Conservation (phyloP, 2,113 vertebrate genomes). For the Cavia porcellus region DNA sequence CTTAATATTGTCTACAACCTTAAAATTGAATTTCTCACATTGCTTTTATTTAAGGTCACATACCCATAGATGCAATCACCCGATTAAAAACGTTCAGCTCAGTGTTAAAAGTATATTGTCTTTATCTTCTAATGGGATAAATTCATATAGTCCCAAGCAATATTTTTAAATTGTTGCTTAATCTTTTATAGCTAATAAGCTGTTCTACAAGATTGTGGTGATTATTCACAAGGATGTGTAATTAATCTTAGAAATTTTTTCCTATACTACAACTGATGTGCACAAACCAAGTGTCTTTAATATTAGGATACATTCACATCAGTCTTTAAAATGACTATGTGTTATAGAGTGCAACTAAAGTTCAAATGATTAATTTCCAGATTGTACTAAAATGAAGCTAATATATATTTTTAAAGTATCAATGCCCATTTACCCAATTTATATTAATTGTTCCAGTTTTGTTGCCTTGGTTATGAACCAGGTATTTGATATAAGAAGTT, state of each 20-base stretch:
- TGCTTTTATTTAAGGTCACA: slow-evolving; percentile 67
- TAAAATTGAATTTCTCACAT: slow-evolving; percentile 67
- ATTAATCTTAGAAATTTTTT: slow-evolving; percentile 49
- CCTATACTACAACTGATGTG: slow-evolving; percentile 40
- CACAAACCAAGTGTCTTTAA: slow-evolving; percentile 46
- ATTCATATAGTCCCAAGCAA: slow-evolving; percentile 60
- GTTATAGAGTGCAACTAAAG: slow-evolving; percentile 21
- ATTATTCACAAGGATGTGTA: slow-evolving; percentile 23
- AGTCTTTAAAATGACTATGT: neutral
- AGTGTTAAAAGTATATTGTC: slow-evolving; percentile 30
- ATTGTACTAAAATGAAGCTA: slow-evolving; percentile 51
- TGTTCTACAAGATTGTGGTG: slow-evolving; percentile 58
- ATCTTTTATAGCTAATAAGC: slow-evolving; percentile 54
- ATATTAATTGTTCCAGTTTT: neutral
- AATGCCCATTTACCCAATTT: slow-evolving; percentile 2
- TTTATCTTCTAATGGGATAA: slow-evolving; percentile 63
- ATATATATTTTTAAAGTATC: neutral
- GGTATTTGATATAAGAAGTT: neutral
- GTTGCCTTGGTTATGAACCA: slow-evolving; percentile 16
- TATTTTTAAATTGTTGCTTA: slow-evolving; percentile 64
- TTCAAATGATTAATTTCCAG: neutral
- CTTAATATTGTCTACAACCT: slow-evolving; percentile 63
- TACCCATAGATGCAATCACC: slow-evolving; percentile 68
- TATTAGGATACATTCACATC: slow-evolving; percentile 30
- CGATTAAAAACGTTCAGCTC: slow-evolving; percentile 68